Evolutionary conservation across 2,888 invertebrate species (phyloP), one percentile per base, ranked within the genome.

Genomic region (Prenolepis imparis): DNA sequence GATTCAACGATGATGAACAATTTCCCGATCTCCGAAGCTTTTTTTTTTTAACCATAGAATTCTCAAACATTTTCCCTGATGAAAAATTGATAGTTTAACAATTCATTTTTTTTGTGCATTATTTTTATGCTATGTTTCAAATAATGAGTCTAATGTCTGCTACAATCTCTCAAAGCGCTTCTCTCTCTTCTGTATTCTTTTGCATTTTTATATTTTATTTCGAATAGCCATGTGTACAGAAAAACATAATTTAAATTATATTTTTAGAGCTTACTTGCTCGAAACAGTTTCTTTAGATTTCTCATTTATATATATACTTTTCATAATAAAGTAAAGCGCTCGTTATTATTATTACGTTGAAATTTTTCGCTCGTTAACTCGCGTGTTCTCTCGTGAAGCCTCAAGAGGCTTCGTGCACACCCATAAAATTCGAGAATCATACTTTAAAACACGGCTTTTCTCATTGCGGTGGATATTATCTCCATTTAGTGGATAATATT

Each of bases 401-500:
- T 36, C 44, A n/a, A 36, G 72, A 32, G 44, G n/a, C n/a, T 59
- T 59, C 8, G 32, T 12, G 70, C 68, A 15, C 24, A 44, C 8
- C n/a, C 72, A 59, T 61, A 48, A 80, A 48, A 72, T 80, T 80
- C 72, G 78, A 80, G 59, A 59, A 59, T 21, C 44, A 78, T 36
- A 78, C 70, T 78, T 70, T 78, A 72, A 78, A 78, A 70, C 70
- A 48, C 44, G 5, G 59, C 44, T 78, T 18, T 70, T 78, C 59
- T 59, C 70, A 78, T 78, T 44, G 59, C 52, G 48, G 44, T 36
- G 36, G 32, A 72, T 72, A 72, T 80, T 80, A 80, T 72, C 78
- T 80, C 72, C 44, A 80, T 44, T 78, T 78, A 78, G 72, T 48
- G 72, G 72, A 72, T 80, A 72, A 72, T 61, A 80, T 80, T 80